Percentiles rank a stretch among this genome's conserved stretches.
Conservation (phyloP, 2,113 vertebrate genomes). For the zebrafish (Danio rerio) region DNA sequence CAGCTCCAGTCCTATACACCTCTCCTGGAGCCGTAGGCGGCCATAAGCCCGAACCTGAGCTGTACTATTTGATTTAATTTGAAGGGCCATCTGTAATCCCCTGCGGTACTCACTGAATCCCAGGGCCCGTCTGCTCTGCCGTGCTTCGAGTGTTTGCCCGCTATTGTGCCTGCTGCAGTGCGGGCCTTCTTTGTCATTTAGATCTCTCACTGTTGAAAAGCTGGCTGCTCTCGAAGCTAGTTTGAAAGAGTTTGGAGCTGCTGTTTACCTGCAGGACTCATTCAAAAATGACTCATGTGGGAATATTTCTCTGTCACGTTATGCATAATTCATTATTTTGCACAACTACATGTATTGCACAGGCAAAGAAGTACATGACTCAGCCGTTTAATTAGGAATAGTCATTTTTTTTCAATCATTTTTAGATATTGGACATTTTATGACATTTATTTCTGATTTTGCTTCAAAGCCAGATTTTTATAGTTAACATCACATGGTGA, state of each 20-base stretch:
- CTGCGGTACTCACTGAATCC: conserved; percentile 59
- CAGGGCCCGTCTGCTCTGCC: conserved; percentile 49
- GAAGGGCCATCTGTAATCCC: conserved; percentile 75
- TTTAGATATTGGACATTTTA: neutral
- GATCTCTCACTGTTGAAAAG: conserved; percentile 41
- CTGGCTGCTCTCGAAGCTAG: neutral
- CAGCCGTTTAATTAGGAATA: neutral
- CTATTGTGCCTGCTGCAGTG: neutral
- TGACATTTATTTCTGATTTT: neutral
- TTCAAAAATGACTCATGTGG: conserved; percentile 33
- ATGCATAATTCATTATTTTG: conserved; percentile 14
- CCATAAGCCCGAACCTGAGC: conserved; percentile 66
- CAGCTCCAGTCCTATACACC: conserved; percentile 49
- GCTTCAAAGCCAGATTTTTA: neutral
- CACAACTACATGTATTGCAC: neutral
- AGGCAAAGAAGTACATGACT: neutral
- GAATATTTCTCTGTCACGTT: conserved; percentile 44
- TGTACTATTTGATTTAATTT: conserved; percentile 75
- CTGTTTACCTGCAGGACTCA: conserved; percentile 20
- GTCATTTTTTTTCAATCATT: neutral
- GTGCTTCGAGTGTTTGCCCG: conserved; percentile 35
- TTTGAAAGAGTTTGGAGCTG: conserved; percentile 31
- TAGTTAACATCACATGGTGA: neutral
- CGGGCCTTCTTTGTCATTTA: conserved; percentile 32
- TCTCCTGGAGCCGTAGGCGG: conserved; percentile 58